Percentiles rank a stretch among this genome's conserved stretches.
Evolutionary conservation across 2,797 vertebrate genomes (phyloP).

Genomic region (Argya squamiceps): DNA sequence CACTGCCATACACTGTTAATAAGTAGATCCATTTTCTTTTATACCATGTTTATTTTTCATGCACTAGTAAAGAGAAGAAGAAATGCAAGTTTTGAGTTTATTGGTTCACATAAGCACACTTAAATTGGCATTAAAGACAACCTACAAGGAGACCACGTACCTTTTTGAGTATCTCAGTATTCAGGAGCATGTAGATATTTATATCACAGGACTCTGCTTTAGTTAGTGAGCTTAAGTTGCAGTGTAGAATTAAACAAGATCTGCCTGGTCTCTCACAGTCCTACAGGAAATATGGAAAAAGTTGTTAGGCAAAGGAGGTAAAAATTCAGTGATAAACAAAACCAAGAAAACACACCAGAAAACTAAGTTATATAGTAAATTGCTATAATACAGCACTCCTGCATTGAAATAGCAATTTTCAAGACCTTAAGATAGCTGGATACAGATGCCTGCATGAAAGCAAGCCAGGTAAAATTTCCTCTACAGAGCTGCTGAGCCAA

Average conservation of each 20-base stretch:
- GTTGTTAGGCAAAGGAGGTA: neutral
- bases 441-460: neutral
- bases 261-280: constrained; percentile 91
- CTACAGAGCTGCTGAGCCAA: neutral
- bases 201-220: constrained; percentile 90
- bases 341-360: neutral
- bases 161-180: constrained; percentile 95
- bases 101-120: neutral
- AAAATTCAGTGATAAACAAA: neutral
- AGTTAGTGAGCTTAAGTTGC: constrained; percentile 85
- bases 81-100: neutral
- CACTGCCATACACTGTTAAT: neutral
- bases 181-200: constrained; percentile 89
- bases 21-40: neutral
- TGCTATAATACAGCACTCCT: neutral
- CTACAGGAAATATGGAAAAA: constrained; percentile 71
- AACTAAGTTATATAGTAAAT: neutral
- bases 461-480: neutral
- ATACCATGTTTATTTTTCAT: neutral
- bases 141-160: constrained; percentile 70
- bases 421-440: neutral
- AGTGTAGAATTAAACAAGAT: constrained; percentile 87
- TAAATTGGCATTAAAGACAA: neutral
- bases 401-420: neutral
- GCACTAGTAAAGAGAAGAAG: neutral